Percentiles rank a stretch among this genome's conserved stretches.
Evolutionary conservation across 2,797 vertebrate genomes (phyloP).

Genomic region (Arnoldichthys spilopterus): DNA sequence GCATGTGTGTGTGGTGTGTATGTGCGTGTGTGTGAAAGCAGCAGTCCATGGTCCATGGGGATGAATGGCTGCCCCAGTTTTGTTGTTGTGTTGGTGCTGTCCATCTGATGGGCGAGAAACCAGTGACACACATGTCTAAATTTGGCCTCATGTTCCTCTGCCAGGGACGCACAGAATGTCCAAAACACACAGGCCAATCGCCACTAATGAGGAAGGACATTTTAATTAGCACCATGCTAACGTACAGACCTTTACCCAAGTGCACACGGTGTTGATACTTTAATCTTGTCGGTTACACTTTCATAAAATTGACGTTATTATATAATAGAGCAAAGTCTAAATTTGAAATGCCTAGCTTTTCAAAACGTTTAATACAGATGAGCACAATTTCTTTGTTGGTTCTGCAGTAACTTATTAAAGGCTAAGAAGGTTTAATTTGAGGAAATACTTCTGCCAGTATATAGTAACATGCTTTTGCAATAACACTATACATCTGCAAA

Average conservation of each 20-base stretch:
- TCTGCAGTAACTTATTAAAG: no score
- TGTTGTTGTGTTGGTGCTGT: conserved; percentile 75
- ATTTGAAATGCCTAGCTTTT: no score
- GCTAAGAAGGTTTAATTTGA: no score
- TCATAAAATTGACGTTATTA: conserved; percentile 20
- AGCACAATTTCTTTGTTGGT: no score
- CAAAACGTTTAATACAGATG: no score
- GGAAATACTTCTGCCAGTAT: no score
- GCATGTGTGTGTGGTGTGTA: conserved; percentile 55
- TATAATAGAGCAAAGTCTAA: not conserved
- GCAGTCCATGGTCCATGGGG: conserved; percentile 72
- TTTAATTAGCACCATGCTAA: conserved; percentile 79
- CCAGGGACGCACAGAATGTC: conserved; percentile 70
- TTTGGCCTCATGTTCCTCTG: conserved; percentile 71
- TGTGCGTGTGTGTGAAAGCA: conserved; percentile 51
- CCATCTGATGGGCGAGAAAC: conserved; percentile 82
- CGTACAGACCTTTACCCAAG: conserved; percentile 55
- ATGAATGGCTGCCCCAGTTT: conserved; percentile 79
- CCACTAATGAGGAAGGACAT: conserved; percentile 81
- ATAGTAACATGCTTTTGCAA: no score
- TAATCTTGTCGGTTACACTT: conserved; percentile 32
- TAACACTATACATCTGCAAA: no score
- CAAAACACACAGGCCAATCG: conserved; percentile 77
- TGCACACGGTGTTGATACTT: conserved; percentile 3
- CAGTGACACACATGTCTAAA: conserved; percentile 78